A percentile compares a stretch with the other conserved stretches of the same genome.
Conservation (phyloP, 2,113 vertebrate genomes). For the Tretioscincus oriximinensis region DNA sequence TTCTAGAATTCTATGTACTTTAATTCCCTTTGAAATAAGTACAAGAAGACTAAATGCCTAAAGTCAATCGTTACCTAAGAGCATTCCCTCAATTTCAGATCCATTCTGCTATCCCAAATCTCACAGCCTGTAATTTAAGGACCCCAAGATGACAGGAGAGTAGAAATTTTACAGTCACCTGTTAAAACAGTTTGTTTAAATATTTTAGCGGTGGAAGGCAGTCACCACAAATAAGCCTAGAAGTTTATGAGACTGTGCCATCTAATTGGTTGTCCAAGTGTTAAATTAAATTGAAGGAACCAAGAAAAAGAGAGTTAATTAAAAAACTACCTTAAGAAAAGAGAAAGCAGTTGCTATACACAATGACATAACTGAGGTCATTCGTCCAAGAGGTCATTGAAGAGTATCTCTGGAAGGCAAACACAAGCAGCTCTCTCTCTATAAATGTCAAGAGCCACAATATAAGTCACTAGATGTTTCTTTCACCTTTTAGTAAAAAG, state of each 20-base stretch:
- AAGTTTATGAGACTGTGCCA: slow-evolving; percentile 7
- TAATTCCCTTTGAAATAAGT: too few relatives aligned
- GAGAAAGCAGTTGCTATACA: background rate
- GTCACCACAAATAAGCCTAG: background rate
- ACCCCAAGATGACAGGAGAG: slow-evolving; percentile 9
- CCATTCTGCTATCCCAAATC: background rate
- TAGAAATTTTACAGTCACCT: slow-evolving; percentile 10
- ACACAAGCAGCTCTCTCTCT: background rate
- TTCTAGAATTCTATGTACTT: too few relatives aligned
- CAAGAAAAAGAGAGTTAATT: slow-evolving; percentile 3
- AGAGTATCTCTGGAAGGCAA: slow-evolving; percentile 6
- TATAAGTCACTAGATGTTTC: background rate
- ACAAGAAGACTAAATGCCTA: background rate
- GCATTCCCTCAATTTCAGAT: background rate
- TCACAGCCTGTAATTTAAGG: background rate
- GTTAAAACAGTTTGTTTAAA: background rate
- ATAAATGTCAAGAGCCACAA: background rate
- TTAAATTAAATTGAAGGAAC: background rate
- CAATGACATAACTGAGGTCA: background rate
- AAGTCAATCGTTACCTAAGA: background rate
- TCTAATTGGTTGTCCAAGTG: background rate
- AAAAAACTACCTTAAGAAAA: slow-evolving; percentile 15
- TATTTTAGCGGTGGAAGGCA: slow-evolving; percentile 7
- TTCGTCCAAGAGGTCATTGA: background rate
- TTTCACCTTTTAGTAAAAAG: too few relatives aligned